phyloP scores from a whole-genome alignment of 2,797 vertebrate species.

The Sebastes cheni region DNA sequence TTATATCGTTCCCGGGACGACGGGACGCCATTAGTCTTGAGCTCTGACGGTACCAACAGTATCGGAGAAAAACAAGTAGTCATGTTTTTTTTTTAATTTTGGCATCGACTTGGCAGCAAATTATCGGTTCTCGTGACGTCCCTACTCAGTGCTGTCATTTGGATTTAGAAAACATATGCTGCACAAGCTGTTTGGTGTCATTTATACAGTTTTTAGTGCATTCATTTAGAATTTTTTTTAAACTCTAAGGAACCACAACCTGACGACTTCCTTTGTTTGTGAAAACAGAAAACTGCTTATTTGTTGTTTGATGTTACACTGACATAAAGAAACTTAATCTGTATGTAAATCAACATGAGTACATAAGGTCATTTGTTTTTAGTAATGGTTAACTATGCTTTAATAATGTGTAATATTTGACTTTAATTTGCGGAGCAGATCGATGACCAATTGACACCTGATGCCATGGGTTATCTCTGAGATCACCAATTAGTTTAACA shows the following conservation, averaged over 20 bases:
- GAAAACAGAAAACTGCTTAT: neutral
- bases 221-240: neutral
- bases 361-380: neutral
- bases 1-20: neutral
- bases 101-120: neutral
- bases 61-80: neutral
- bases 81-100: neutral
- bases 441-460: neutral
- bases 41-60: neutral
- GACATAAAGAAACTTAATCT: neutral
- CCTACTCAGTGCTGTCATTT: neutral
- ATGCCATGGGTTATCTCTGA: neutral
- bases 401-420: neutral
- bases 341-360: neutral
- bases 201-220: neutral
- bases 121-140: neutral
- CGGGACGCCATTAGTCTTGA: neutral
- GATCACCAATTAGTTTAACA: neutral
- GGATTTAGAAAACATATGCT: constrained; percentile 1
- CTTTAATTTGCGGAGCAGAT: neutral
- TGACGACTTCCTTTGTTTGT: neutral
- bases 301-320: neutral
- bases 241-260: neutral
- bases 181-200: neutral
- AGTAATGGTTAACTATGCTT: neutral